Evolutionary conservation across 2,113 vertebrate species (phyloP).

Genomic region (Hirundichthys speculiger): DNA sequence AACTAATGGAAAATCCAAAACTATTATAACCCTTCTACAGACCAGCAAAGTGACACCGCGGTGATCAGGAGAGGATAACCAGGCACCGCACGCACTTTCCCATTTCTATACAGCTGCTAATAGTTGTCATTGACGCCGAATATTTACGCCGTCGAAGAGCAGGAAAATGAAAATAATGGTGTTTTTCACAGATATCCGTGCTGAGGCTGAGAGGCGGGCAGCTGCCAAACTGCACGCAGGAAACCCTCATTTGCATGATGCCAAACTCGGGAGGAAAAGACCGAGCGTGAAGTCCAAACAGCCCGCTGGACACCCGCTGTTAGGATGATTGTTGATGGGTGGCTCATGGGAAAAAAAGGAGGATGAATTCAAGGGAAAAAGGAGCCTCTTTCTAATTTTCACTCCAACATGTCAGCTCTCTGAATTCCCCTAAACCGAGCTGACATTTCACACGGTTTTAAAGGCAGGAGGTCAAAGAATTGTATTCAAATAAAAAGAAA

Average conservation of each 20-base stretch:
- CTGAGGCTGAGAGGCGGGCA: conserved; percentile 37
- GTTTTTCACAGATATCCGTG: conserved; percentile 50
- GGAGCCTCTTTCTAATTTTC: background rate
- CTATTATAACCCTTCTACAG: conserved; percentile 28
- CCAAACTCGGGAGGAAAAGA: conserved; percentile 45
- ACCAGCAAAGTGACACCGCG: conserved; percentile 52
- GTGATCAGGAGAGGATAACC: no score
- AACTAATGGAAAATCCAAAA: no score
- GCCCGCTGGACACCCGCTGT: conserved; percentile 57
- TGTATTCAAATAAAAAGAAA: no score
- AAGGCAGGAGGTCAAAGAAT: no score
- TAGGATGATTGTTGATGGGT: conserved; percentile 57
- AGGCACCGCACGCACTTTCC: conserved; percentile 23
- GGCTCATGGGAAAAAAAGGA: background rate
- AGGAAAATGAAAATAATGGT: conserved; percentile 44
- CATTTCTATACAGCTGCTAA: conserved; percentile 21
- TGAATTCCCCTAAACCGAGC: no score
- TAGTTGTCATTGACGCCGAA: conserved; percentile 49
- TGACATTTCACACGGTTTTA: no score
- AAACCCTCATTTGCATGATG: conserved; percentile 64
- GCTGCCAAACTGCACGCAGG: conserved; percentile 49
- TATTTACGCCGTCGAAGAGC: conserved; percentile 43
- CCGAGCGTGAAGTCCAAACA: conserved; percentile 40
- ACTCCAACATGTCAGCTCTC: no score
- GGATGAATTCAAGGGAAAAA: no score